phyloP scores from a whole-genome alignment of 2,113 vertebrate genomes.

The Odocoileus virginianus region DNA sequence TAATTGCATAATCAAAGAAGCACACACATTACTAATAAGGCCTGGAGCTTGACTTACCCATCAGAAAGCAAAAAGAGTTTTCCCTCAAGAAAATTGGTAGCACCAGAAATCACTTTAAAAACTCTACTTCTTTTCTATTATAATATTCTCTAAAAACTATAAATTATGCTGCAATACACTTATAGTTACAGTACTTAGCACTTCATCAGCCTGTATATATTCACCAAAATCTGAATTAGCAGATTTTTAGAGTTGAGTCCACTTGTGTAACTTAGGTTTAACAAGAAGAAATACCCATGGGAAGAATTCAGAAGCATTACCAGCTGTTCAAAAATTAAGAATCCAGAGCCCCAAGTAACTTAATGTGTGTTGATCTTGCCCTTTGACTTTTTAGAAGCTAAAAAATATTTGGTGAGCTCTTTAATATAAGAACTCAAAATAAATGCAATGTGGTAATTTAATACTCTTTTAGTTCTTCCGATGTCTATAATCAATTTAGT shows the following conservation, averaged over 20 bases:
- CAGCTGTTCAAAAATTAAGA: background rate
- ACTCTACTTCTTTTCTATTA: background rate
- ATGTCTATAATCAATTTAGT: slow-evolving; percentile 6
- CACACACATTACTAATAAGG: background rate
- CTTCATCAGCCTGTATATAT: background rate
- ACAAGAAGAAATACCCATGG: background rate
- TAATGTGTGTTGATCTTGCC: background rate
- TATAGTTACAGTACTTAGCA: background rate
- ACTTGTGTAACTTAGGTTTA: background rate
- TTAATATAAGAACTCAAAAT: slow-evolving; percentile 13
- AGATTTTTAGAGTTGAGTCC: background rate
- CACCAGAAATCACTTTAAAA: background rate
- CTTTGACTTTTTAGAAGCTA: background rate
- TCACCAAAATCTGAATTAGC: background rate
- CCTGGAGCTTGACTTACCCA: background rate
- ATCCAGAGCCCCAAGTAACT: background rate
- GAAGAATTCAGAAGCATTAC: background rate
- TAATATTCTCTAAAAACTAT: background rate
- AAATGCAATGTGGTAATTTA: background rate
- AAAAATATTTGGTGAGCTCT: background rate
- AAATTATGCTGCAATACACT: background rate
- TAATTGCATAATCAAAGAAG: background rate
- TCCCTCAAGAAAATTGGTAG: background rate
- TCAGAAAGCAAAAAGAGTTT: background rate
- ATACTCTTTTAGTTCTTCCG: background rate